Percentiles rank a stretch among this genome's conserved stretches.
Conservation (phyloP, 37 sponge, comb jelly and placozoan species). For the Chondrosia reniformis region DNA sequence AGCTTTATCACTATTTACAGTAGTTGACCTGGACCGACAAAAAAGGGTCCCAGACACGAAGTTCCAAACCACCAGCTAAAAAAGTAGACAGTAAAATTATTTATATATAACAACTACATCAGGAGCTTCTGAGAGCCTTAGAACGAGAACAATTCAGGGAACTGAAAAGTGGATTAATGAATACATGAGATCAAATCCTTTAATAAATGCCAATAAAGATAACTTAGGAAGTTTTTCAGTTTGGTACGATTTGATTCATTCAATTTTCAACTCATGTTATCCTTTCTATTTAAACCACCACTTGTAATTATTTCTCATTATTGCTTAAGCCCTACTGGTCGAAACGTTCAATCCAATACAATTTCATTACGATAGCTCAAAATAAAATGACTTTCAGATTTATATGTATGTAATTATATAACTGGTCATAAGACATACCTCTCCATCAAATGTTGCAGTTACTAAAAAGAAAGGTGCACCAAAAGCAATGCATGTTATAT, state of each 20-base stretch:
- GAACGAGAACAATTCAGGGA: too few species aligned
- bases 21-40: neutral
- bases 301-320: too few species aligned
- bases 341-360: neutral
- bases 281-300: too few species aligned
- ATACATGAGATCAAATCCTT: too few species aligned
- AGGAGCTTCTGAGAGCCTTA: too few species aligned
- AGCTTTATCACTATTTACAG: neutral
- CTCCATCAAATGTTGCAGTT: slow-evolving; percentile 87
- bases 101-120: neutral
- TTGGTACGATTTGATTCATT: too few species aligned
- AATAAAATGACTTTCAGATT: neutral
- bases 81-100: neutral
- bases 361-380: neutral
- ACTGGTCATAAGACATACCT: slow-evolving; percentile 36
- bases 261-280: too few species aligned
- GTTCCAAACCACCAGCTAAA: slow-evolving; percentile 7
- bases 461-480: slow-evolving; percentile 68
- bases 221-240: too few species aligned
- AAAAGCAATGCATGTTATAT: slow-evolving; percentile 72
- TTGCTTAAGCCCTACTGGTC: too few species aligned
- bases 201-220: too few species aligned
- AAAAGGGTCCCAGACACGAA: slow-evolving; percentile 7
- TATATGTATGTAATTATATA: neutral
- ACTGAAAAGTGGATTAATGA: too few species aligned